These are phyloP conservation scores for Telmatherina bonti DNA, from an alignment of 2,797 vertebrate species.

Conservation along the genomic window DNA sequence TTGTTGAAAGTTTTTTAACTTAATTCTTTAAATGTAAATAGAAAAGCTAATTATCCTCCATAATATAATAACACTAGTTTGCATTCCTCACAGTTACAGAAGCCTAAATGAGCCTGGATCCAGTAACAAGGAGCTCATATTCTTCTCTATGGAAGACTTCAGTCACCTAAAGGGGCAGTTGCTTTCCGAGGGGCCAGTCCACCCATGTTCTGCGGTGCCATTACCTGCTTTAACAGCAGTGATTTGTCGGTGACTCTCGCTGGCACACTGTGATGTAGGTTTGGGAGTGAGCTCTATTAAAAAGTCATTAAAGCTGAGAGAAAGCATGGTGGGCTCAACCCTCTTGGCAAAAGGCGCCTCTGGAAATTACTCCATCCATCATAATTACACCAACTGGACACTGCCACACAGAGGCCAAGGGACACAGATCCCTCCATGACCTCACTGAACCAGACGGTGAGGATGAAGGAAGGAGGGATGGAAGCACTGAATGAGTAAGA, in stretches of 20 bases:
- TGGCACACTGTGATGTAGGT: constrained; percentile 65
- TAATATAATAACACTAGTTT: not conserved
- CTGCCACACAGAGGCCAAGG: constrained; percentile 64
- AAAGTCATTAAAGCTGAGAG: constrained; percentile 84
- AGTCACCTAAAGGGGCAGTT: constrained; percentile 43
- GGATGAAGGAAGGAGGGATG: constrained; percentile 15
- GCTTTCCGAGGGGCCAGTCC: constrained; percentile 60
- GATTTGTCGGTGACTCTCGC: constrained; percentile 72
- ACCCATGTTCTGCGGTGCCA: constrained; percentile 68
- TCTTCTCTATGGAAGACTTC: constrained; percentile 23
- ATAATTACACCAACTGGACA: constrained; percentile 85
- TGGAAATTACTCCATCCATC: constrained; percentile 86
- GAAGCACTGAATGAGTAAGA: constrained; percentile 15
- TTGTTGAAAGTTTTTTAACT: not conserved
- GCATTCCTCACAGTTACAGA: constrained; percentile 2
- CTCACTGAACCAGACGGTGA: constrained; percentile 49
- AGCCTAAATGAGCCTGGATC: constrained; percentile 24
- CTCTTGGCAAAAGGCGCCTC: constrained; percentile 77
- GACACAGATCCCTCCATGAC: constrained; percentile 71
- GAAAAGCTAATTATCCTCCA: not conserved
- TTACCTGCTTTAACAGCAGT: constrained; percentile 77
- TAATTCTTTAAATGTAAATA: not conserved
- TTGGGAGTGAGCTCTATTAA: constrained; percentile 83
- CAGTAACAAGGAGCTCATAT: constrained; percentile 13
- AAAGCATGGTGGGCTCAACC: constrained; percentile 78